Evolutionary conservation across 2,888 invertebrate genomes (phyloP).

Genomic region (Aphidoletes aphidimyza): DNA sequence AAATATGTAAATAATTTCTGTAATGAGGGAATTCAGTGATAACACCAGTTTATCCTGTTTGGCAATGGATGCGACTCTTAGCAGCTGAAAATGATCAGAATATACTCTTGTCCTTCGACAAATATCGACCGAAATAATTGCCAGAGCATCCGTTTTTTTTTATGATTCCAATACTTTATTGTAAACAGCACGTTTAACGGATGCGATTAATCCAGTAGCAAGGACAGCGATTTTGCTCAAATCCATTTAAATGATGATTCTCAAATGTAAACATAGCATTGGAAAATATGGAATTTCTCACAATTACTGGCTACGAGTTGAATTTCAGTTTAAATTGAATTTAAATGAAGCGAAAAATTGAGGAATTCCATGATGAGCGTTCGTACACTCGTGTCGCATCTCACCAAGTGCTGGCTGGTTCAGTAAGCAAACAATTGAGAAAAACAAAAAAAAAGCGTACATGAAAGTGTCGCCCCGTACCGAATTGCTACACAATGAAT

Average conservation of each 20-base stretch:
- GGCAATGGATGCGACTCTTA: too few species aligned
- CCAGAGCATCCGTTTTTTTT: too few species aligned
- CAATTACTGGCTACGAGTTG: neutral
- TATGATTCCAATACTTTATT: neutral
- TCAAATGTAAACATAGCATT: neutral
- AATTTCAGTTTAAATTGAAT: neutral
- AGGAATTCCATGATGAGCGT: neutral
- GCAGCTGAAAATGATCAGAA: too few species aligned
- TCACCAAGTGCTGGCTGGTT: too few species aligned
- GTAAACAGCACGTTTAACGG: neutral
- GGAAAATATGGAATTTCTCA: neutral
- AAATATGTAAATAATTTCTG: too few species aligned
- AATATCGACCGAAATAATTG: too few species aligned
- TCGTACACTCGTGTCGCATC: too few species aligned
- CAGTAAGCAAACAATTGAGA: too few species aligned
- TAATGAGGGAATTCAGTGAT: too few species aligned
- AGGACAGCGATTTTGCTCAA: slow-evolving; percentile 8
- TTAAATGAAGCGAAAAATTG: neutral
- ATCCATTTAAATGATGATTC: neutral
- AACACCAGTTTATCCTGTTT: too few species aligned
- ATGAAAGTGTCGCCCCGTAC: neutral
- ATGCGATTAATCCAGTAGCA: slow-evolving; percentile 2
- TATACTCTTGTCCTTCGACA: too few species aligned
- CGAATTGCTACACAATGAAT: neutral
- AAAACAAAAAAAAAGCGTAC: too few species aligned